phyloP scores from a whole-genome alignment of 1,140 invertebrate genomes.

The Drosophila navojoa region DNA sequence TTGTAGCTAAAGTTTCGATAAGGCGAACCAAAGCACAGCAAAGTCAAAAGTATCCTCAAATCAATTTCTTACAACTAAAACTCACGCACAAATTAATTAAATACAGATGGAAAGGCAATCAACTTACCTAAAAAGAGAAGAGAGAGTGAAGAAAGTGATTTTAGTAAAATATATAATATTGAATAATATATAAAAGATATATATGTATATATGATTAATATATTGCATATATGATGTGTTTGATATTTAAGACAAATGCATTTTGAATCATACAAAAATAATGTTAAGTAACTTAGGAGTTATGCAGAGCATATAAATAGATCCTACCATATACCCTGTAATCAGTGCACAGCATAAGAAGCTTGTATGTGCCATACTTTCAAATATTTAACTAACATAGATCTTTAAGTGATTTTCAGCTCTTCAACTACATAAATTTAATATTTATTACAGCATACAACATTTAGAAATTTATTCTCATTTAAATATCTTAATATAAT shows the following conservation, averaged over 20 bases:
- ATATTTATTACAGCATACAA: background rate
- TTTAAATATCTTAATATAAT: background rate
- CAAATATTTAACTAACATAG: too few relatives aligned
- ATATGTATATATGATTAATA: background rate
- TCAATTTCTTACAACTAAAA: slow-evolving; percentile 50
- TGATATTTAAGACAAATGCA: too few relatives aligned
- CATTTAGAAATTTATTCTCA: background rate
- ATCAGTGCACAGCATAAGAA: too few relatives aligned
- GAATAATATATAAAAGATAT: background rate
- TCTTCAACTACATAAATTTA: too few relatives aligned
- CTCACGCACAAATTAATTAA: slow-evolving; percentile 53
- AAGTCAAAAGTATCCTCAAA: slow-evolving; percentile 8
- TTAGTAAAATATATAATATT: slow-evolving; percentile 10
- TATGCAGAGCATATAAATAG: too few relatives aligned
- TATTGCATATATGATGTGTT: too few relatives aligned
- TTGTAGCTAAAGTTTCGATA: slow-evolving; percentile 11
- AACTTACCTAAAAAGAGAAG: slow-evolving; percentile 70
- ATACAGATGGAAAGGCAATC: background rate
- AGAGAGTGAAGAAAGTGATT: background rate
- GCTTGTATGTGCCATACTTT: too few relatives aligned
- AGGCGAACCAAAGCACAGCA: slow-evolving; percentile 6
- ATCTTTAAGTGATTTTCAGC: too few relatives aligned
- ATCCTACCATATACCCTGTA: too few relatives aligned
- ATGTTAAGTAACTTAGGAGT: too few relatives aligned
- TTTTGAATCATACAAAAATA: too few relatives aligned